Percentiles rank a stretch among this genome's conserved stretches.
Conservation (phyloP, 2,797 vertebrate genomes). For the Melanogrammus aeglefinus region DNA sequence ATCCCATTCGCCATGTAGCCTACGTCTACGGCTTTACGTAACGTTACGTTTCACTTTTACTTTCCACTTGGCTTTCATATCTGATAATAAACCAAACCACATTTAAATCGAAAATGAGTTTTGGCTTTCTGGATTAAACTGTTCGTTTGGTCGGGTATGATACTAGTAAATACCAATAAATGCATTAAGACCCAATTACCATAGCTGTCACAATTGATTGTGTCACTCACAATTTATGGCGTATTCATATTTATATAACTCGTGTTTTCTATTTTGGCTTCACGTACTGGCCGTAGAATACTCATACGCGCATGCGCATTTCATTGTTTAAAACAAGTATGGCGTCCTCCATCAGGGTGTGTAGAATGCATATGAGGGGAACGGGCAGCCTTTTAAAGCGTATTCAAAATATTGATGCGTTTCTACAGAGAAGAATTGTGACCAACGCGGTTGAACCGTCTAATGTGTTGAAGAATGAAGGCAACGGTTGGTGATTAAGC, state of each 20-base stretch:
- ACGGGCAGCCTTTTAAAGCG: conserved; percentile 31
- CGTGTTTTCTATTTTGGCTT: neutral
- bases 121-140: neutral
- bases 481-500: conserved; percentile 41
- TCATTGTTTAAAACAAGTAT: conserved; percentile 39
- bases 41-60: neutral
- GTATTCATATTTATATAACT: neutral
- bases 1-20: neutral
- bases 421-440: conserved; percentile 32
- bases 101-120: neutral
- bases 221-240: too few species aligned
- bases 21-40: neutral
- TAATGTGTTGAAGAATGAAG: conserved; percentile 27
- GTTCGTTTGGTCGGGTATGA: neutral
- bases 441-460: conserved; percentile 34
- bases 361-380: conserved; percentile 59
- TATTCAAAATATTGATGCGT: conserved; percentile 32
- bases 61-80: neutral
- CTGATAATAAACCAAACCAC: neutral
- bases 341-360: conserved; percentile 67
- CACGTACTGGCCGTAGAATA: conserved; percentile 54
- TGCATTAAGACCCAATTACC: too few species aligned
- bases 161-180: neutral
- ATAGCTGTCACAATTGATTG: neutral
- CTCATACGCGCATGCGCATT: conserved; percentile 52